These are phyloP conservation scores for Erpornis zantholeuca DNA, from an alignment of 2,113 vertebrate genomes.

Conservation along the genomic window DNA sequence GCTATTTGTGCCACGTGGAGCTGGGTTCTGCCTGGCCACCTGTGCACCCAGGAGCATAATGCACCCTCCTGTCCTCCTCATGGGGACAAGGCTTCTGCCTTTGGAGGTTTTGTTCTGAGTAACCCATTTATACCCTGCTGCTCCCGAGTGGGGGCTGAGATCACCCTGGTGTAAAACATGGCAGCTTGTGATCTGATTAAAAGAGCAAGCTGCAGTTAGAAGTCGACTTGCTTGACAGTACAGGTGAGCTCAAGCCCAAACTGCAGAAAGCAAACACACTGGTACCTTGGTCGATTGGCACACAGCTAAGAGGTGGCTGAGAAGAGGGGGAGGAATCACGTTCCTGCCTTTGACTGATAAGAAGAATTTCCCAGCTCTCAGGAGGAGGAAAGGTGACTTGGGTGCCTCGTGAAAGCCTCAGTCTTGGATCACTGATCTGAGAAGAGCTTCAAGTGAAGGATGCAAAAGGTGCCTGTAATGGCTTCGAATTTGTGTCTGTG, in stretches of 20 bases:
- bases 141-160: background rate
- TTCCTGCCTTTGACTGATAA: background rate
- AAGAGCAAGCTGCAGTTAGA: conserved; percentile 11
- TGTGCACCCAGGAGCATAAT: conserved; percentile 34
- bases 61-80: background rate
- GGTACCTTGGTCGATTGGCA: background rate
- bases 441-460: background rate
- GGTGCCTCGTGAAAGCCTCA: background rate
- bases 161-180: conserved; percentile 14
- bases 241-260: background rate
- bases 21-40: conserved; percentile 14
- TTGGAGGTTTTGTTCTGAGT: background rate
- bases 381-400: background rate
- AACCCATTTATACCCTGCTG: background rate
- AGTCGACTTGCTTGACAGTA: background rate
- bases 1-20: background rate
- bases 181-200: background rate
- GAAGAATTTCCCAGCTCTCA: background rate
- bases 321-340: background rate
- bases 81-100: background rate
- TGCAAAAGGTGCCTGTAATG: background rate
- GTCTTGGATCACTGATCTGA: background rate
- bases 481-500: background rate
- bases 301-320: background rate
- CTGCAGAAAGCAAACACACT: background rate